phyloP scores from a whole-genome alignment of 2,888 invertebrate genomes.

The Microctonus brassicae region DNA sequence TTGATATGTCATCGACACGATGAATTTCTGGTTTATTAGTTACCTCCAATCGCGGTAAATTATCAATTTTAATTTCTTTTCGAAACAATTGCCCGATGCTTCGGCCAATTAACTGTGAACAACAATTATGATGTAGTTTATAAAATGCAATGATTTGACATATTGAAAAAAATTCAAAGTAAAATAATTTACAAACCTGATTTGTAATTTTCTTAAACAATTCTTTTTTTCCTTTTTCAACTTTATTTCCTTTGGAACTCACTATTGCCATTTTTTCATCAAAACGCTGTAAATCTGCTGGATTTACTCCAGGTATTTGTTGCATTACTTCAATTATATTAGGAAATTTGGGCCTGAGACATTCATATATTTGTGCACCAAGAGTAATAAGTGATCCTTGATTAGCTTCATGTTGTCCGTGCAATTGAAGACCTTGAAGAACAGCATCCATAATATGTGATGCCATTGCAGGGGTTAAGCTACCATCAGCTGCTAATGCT shows the following conservation, averaged over 20 bases:
- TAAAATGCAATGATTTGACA: not conserved
- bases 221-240: conserved; percentile 92
- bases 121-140: not conserved
- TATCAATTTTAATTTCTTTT: conserved; percentile 87
- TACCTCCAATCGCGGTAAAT: conserved; percentile 81
- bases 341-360: conserved; percentile 82
- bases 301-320: conserved; percentile 86
- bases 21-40: conserved; percentile 59
- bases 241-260: conserved; percentile 81
- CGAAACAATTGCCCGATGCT: conserved; percentile 90
- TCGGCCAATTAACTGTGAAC: conserved; percentile 81
- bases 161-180: conserved; percentile 11
- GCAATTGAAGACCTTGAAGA: conserved; percentile 83
- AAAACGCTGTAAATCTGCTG: conserved; percentile 84
- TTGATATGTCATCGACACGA: conserved; percentile 63
- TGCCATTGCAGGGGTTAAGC: conserved; percentile 78
- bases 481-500: conserved; percentile 76
- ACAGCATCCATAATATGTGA: conserved; percentile 83
- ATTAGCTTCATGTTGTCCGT: conserved; percentile 92
- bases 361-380: conserved; percentile 89
- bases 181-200: conserved; percentile 71
- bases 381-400: conserved; percentile 84
- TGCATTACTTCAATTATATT: conserved; percentile 77
- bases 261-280: conserved; percentile 84
- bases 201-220: conserved; percentile 90